Base-by-base conservation (phyloP, 30 jellyfish, hydroid and myxozoan genomes). In the Rhopilema esculentum region DNA sequence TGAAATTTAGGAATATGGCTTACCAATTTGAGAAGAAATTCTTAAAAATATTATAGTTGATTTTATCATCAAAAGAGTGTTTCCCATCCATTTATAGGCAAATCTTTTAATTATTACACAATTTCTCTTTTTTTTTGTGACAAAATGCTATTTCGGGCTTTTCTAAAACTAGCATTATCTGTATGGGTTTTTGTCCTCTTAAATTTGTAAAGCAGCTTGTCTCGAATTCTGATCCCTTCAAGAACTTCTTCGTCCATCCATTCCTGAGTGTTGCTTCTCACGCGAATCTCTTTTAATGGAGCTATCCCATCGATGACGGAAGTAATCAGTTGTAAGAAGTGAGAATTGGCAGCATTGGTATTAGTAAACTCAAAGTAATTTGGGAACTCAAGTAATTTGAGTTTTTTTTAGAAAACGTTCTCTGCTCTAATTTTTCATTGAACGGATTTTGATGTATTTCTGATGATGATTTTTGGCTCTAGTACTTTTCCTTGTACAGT, bases 181-280 rank as follows among this genome's bases (percentile, higher is more conserved):
- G 72, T 63, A 24, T 63, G 72, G 26, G 72, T 63, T 63, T 63
- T 63, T 63, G 72, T 63, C 29, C 29, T 63, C 29, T 63, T 63
- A 63, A 63, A 63, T 63, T 19, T 63, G 26, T n/a, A 63, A 63
- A 63, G n/a, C 72, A 63, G 72, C 72, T 63, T n/a, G 72, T 24
- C 72, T 63, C 72, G 29, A 63, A 63, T 63, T 24, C 72, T 63
- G 72, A 63, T 63, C 72, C 79, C 79, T 51, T 76, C 87, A 76
- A 40, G 87, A 52, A 76, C 74, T 51, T 76, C 87, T 50, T 48
- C 57, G 30, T 76, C 87, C 49, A 76, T 40, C 87, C 75, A 76
- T 51, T 76, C 87, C 87, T 76, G 87, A 28, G 87, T 40, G 74
- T 76, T 51, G 52, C 53, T 76, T 27, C 74, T 49, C 28, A 76